These are phyloP conservation scores for Brachionus paranguensis DNA, from an alignment of 1,140 invertebrate species.

Conservation along the genomic window DNA sequence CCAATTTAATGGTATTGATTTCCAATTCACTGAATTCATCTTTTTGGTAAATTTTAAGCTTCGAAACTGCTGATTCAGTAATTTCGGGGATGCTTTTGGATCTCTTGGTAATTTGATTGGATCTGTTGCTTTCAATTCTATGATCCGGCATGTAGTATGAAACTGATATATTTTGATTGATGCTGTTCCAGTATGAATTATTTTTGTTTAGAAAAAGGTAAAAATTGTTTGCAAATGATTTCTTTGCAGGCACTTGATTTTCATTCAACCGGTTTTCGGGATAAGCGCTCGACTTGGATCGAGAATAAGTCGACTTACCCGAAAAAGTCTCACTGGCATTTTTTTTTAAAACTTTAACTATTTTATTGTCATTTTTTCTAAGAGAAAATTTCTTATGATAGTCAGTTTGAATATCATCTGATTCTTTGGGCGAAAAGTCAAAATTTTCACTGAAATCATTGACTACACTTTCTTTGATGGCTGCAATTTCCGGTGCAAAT, in stretches of 20 bases:
- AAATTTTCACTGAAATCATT: background rate
- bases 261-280: background rate
- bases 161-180: background rate
- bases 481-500: background rate
- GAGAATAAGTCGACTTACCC: background rate
- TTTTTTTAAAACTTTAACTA: background rate
- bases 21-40: background rate
- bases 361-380: background rate
- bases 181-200: background rate
- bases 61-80: background rate
- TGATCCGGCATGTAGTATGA: constrained; percentile 12
- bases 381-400: background rate
- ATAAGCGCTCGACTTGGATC: background rate
- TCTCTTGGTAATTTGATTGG: background rate
- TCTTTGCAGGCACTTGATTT: background rate
- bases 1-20: background rate
- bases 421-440: background rate
- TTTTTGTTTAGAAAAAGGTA: background rate
- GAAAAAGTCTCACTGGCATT: background rate
- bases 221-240: background rate
- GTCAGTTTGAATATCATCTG: background rate
- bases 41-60: background rate
- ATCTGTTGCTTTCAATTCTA: background rate
- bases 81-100: background rate
- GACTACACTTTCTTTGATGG: background rate